Evolutionary conservation across 2,888 invertebrate species (phyloP), one percentile per base, ranked within the genome.

Genomic region (Patella ulyssiponensis): DNA sequence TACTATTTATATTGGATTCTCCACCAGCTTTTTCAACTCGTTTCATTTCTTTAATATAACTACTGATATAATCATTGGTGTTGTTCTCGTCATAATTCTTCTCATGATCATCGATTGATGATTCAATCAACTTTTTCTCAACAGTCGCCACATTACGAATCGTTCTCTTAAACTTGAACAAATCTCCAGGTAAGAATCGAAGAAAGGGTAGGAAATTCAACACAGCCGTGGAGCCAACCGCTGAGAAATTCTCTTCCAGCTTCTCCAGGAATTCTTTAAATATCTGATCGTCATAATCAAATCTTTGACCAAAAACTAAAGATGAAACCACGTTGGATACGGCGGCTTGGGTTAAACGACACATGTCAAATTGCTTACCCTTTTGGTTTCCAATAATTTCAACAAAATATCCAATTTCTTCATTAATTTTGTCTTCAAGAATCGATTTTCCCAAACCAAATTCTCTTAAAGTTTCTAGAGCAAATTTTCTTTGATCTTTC

Each of bases 1-100:
- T 70, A 83, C 83, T 80, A 52, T 78, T 76, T 4, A 83, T 27
- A 17, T 77, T 74, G 20, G 81, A 79, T 0, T 76, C 53, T 9
- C 58, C 64, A 69, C 77, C 81, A 9, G 44, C 23, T 14, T 72
- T 73, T n/a, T 79, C 73, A 27, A 76, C 71, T 53, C 71, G 76
- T 54, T 80, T 77, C 71, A 79, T 77, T 70, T 82, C 84, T 51
- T 71, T 72, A n/a, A 86, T 69, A 76, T 82, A 86, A 12, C 81
- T 79, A 51, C 83, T 80, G 44, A 85, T 86, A 69, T 84, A 84
- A 73, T 86, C 85, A 7, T 82, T 74, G 0, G 78, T 56, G 17
- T 78, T 75, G 70, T 82, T 79, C 52, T 82, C 81, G 54, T 83
- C 77, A 27, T 79, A 77, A 9, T 77, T 70, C n/a, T 79, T 20